Evolutionary conservation across 2,888 invertebrate species (phyloP).

Genomic region (Ectobius pallidus): DNA sequence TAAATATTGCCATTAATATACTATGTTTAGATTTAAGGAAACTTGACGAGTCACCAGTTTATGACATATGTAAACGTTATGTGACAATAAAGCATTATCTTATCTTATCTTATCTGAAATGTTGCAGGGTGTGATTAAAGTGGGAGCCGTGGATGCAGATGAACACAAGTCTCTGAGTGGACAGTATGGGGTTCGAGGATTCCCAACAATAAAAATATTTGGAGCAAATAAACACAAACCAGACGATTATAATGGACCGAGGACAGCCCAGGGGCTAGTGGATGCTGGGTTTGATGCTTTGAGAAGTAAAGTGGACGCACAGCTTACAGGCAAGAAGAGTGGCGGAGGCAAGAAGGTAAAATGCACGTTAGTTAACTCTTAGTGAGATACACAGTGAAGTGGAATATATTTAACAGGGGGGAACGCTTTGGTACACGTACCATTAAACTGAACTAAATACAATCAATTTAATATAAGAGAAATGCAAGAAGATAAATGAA

Average conservation of each 20-base stretch:
- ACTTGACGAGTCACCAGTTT: too few species aligned
- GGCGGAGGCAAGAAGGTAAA: constrained; percentile 44
- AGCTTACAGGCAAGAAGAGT: constrained; percentile 55
- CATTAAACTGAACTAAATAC: too few species aligned
- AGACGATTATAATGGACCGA: constrained; percentile 80
- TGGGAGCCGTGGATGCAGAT: constrained; percentile 94
- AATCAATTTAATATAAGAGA: too few species aligned
- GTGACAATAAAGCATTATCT: too few species aligned
- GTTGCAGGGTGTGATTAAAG: constrained; percentile 93
- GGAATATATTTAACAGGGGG: too few species aligned
- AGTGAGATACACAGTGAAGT: too few species aligned
- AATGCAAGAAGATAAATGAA: too few species aligned
- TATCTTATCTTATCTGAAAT: constrained; percentile 50
- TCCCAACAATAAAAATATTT: constrained; percentile 97
- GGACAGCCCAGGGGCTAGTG: constrained; percentile 85
- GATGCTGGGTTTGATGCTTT: constrained; percentile 83
- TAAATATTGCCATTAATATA: too few species aligned
- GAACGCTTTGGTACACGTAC: too few species aligned
- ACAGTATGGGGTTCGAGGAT: constrained; percentile 85
- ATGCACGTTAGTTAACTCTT: too few species aligned
- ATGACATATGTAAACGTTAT: too few species aligned
- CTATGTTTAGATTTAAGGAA: too few species aligned
- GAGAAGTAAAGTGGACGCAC: constrained; percentile 71
- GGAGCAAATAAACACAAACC: constrained; percentile 82
- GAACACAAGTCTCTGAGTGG: constrained; percentile 81